These are phyloP conservation scores for Borostomias antarcticus DNA, from an alignment of 2,797 vertebrate genomes.

Conservation along the genomic window DNA sequence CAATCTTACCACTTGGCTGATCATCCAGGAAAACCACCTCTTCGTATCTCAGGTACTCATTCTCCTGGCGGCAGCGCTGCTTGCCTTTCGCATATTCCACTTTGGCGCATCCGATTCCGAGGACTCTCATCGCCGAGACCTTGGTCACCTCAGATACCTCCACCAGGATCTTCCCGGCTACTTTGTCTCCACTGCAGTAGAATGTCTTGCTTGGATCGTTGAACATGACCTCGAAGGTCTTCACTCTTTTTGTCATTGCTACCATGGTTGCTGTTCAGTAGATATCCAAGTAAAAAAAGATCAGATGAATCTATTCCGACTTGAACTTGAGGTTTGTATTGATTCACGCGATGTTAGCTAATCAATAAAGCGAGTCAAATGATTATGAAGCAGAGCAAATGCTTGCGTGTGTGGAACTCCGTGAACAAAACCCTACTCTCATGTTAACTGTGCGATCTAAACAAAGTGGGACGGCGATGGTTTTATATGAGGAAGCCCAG, in stretches of 20 bases:
- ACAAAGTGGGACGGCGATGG: neutral
- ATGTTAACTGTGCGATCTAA: neutral
- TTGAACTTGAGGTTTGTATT: neutral
- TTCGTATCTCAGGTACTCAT: conserved; percentile 86
- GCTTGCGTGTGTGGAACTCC: neutral
- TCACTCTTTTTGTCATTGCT: conserved; percentile 85
- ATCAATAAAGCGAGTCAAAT: neutral
- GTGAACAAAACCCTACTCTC: neutral
- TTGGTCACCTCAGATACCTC: conserved; percentile 85
- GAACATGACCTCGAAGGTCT: conserved; percentile 80
- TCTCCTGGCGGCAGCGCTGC: conserved; percentile 85
- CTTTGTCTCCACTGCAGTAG: conserved; percentile 88
- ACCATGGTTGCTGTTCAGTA: conserved; percentile 75
- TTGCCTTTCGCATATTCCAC: conserved; percentile 91
- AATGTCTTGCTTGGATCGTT: conserved; percentile 81
- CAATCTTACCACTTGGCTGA: conserved; percentile 81
- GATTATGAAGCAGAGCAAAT: neutral
- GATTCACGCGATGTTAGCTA: neutral
- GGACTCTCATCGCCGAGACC: conserved; percentile 75
- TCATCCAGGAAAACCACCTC: conserved; percentile 80
- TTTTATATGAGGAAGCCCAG: conserved; percentile 67
- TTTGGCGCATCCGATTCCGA: conserved; percentile 85
- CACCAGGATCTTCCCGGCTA: conserved; percentile 81
- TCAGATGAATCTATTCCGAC: neutral
- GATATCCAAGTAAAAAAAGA: neutral